Percentiles rank a stretch among this genome's conserved stretches.
These are phyloP conservation scores for Cnemophilus loriae DNA, from an alignment of 2,113 vertebrate genomes.

Conservation along the genomic window DNA sequence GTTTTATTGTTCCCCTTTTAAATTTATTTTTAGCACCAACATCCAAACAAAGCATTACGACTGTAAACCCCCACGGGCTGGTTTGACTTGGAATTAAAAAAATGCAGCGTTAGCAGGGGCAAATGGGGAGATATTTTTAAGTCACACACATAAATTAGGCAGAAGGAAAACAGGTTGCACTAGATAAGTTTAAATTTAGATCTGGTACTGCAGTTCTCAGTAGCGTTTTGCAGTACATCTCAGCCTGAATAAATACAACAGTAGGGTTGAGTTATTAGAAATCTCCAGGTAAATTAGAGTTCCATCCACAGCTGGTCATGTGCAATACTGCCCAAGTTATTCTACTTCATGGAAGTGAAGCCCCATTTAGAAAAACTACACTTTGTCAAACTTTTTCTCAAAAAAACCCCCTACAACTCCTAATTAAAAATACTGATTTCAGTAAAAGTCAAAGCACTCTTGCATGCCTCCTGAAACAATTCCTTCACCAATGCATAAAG, in stretches of 20 bases:
- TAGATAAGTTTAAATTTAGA: neutral
- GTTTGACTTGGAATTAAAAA: neutral
- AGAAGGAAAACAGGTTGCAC: neutral
- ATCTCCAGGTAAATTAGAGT: neutral
- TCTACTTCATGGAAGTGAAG: neutral
- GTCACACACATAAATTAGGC: neutral
- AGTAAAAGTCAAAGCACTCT: neutral
- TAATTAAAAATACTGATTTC: neutral
- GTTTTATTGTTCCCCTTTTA: neutral
- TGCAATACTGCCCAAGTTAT: neutral
- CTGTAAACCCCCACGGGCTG: neutral
- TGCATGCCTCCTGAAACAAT: neutral
- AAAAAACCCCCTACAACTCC: neutral
- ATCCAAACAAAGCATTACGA: neutral
- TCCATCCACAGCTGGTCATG: neutral
- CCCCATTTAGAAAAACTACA: neutral
- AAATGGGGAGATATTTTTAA: neutral
- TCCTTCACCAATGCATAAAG: neutral
- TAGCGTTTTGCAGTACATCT: neutral
- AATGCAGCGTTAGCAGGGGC: neutral
- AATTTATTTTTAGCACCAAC: constrained; percentile 16
- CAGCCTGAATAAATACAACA: neutral
- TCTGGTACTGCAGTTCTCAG: neutral
- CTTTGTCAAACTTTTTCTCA: neutral
- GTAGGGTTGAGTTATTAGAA: neutral